These are phyloP conservation scores for Cirrhinus mrigala DNA, from an alignment of 2,797 vertebrate genomes.

Conservation along the genomic window DNA sequence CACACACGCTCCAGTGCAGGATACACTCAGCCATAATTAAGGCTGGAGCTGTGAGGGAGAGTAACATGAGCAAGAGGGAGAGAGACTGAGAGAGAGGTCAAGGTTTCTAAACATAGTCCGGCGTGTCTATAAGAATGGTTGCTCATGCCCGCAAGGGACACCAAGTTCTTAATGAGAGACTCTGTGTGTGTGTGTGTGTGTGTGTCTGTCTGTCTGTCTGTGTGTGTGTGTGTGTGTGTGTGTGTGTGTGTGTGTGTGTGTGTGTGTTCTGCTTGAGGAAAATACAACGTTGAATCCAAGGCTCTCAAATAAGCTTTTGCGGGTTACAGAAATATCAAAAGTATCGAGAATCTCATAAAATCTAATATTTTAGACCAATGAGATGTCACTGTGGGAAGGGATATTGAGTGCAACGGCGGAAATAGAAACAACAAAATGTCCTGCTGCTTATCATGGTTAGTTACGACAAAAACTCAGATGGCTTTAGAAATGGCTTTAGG, in stretches of 20 bases:
- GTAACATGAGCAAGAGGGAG: slow-evolving; percentile 22
- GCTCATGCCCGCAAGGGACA: slow-evolving; percentile 22
- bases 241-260: neutral
- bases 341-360: neutral
- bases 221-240: neutral
- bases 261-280: neutral
- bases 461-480: neutral
- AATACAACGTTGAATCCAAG: neutral
- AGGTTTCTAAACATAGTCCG: slow-evolving; percentile 48
- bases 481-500: slow-evolving; percentile 6
- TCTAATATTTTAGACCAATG: neutral
- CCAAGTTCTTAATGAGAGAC: slow-evolving; percentile 14
- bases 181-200: neutral
- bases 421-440: neutral
- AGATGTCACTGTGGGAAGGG: neutral
- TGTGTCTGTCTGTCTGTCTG: neutral
- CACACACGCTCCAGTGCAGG: slow-evolving; percentile 23
- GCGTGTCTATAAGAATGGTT: slow-evolving; percentile 16
- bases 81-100: slow-evolving; percentile 28
- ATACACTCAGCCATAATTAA: slow-evolving; percentile 51
- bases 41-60: slow-evolving; percentile 27
- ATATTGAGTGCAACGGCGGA: neutral
- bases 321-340: neutral
- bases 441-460: neutral
- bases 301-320: neutral